Base-by-base conservation (phyloP, 2,797 vertebrate genomes). In the Labeo calbasu region DNA sequence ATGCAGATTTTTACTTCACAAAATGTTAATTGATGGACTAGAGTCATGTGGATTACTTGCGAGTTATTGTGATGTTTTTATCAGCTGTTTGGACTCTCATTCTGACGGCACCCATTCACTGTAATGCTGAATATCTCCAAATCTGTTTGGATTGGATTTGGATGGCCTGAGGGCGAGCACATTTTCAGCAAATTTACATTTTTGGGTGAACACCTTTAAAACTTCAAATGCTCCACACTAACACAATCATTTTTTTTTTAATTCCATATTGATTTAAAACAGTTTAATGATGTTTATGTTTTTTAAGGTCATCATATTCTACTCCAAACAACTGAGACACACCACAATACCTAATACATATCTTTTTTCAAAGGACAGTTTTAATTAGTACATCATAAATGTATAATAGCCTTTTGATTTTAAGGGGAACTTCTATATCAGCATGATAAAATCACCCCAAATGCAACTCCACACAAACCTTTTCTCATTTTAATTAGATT, bases 311-410 rank as follows among this genome's bases (percentile, higher is more conserved):
- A 28, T 71, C 8, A 53, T 11, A 48, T 63, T 63, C 5, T 4
- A 46, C 9, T 23, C 19, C 23, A 2, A 46, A 28, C 21, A 19
- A 50, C n/a, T 12, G 21, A 68, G 28, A 69, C 21, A 25, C 13
- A 55, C 4, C 32, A 80, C 65, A 36, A 19, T 10, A 72, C 8
- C 46, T n/a, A 1, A 28, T 4, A 14, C 21, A n/a, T 25, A 17
- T 1, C 51, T 40, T 79, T 40, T 28, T 32, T 55, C 25, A 81
- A 50, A 70, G 79, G 68, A 81, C 6, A 51, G 43, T 36, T 71
- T 73, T 65, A 82, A 73, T n/a, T 65, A 65, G 51, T 70, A 55
- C n/a, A 71, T 82, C 21, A 23, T 19, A 43, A 17, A 36, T 14
- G 1, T 25, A 65, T 75, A 23, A 55, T 66, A 75, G 59, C 66